These are phyloP conservation scores for Caenorhabditis drosophilae DNA, from an alignment of 2,888 invertebrate species.

Conservation along the genomic window DNA sequence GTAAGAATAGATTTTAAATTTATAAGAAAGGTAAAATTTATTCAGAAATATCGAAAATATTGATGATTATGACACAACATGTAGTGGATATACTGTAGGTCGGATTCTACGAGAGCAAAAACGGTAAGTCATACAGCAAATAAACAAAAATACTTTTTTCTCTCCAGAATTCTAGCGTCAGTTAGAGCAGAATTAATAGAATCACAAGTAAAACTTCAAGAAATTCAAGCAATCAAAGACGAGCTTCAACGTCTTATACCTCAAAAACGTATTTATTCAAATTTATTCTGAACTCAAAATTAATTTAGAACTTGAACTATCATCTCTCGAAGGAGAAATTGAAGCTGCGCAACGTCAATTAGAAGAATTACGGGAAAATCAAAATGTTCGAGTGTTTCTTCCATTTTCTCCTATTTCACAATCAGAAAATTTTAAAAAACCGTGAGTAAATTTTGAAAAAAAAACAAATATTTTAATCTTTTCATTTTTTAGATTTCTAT, in stretches of 20 bases:
- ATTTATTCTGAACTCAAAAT: no score
- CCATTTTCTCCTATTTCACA: conserved; percentile 33
- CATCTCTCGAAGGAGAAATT: conserved; percentile 50
- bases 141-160: conserved; percentile 1
- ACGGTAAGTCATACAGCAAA: conserved; percentile 7
- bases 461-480: background rate
- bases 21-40: conserved; percentile 1
- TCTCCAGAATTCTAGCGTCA: conserved; percentile 46
- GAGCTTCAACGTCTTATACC: conserved; percentile 53
- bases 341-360: conserved; percentile 46
- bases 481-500: background rate
- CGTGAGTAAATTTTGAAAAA: conserved; percentile 3
- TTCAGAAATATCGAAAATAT: conserved; percentile 10
- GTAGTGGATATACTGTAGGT: conserved; percentile 40
- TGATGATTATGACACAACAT: conserved; percentile 88
- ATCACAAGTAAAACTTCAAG: conserved; percentile 47
- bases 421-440: background rate
- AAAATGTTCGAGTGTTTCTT: conserved; percentile 60
- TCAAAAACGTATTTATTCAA: conserved; percentile 59
- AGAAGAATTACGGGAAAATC: conserved; percentile 38
- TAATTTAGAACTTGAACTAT: conserved; percentile 57
- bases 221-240: conserved; percentile 49
- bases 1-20: conserved; percentile 1
- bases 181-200: conserved; percentile 49
- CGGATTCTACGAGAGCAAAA: conserved; percentile 34